Conservation (phyloP, 2,113 vertebrate genomes). For the Lycaon pictus region DNA sequence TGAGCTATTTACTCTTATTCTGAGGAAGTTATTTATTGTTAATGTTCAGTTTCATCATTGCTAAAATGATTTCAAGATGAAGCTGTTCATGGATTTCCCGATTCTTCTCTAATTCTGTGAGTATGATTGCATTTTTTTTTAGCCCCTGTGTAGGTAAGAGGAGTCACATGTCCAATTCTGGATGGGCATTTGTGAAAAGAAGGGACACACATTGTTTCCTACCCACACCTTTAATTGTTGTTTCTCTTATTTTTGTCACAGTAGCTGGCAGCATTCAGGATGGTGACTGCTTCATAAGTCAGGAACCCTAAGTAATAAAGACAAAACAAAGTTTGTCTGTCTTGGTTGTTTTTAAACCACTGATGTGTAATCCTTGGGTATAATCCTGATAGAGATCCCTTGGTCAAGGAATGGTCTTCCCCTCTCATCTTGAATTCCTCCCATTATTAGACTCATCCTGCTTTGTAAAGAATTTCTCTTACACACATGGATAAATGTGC, state of each 20-base stretch:
- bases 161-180: neutral
- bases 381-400: neutral
- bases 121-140: neutral
- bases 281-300: neutral
- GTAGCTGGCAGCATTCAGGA: neutral
- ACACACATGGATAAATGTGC: neutral
- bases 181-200: neutral
- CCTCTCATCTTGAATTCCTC: neutral
- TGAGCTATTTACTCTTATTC: neutral
- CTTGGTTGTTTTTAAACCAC: neutral
- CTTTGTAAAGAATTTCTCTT: neutral
- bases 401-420: neutral
- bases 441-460: neutral
- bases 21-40: neutral
- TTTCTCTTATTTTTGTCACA: neutral
- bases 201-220: neutral
- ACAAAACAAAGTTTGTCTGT: neutral
- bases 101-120: neutral
- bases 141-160: neutral
- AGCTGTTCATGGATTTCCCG: neutral
- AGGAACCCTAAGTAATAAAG: neutral
- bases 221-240: neutral
- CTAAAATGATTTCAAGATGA: neutral
- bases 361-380: neutral
- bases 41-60: neutral